Base-by-base conservation (phyloP, 2,888 invertebrate species). In the Morpho achilles region DNA sequence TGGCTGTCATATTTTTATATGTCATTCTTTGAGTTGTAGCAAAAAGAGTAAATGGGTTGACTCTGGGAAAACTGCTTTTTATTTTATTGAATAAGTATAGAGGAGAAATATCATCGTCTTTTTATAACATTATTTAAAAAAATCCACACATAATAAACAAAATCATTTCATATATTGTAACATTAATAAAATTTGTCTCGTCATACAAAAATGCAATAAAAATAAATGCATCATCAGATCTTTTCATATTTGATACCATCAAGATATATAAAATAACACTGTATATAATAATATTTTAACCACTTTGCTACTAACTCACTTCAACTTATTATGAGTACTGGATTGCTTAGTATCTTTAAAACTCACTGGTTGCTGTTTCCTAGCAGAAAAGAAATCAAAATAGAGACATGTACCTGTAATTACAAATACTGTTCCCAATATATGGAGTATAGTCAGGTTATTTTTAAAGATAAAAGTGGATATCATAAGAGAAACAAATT, bases 391-490 rank as follows among this genome's bases (percentile, higher is more conserved):
- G 62, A 75, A 87, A 64, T 89, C 83, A 58, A 90, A 90, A 71
- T 88, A 90, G 2, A 87, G 75, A 71, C 74, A 85, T 41, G 89
- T 88, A 10, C 90, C 90, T 2, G 82, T 54, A 41, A 75, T 76
- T 6, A 90, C 89, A 56, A 87, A 73, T 16, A 77, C 54, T 1
- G 86, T 78, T 2, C 89, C 89, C 32, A 83, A 10, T 1, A 82
- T 69, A 69, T 90, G 90, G 53, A 79, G 78, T 41, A 75, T 8
- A 10, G 87, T 88, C 41, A 89, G 69, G 72, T 77, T 86, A 71
- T 81, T 89, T 71, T 88, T 88, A 80, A 90, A 90, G 67, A 87
- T 72, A 71, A 88, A 5, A 0, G 86, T 76, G 0, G 90, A 89
- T 67, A 89, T 74, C 50, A 89, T 50, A 2, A 90, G 65, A 6